Evolutionary conservation across 1,140 invertebrate species (phyloP), one percentile per base, ranked within the genome.

Genomic region (Formica selysi): DNA sequence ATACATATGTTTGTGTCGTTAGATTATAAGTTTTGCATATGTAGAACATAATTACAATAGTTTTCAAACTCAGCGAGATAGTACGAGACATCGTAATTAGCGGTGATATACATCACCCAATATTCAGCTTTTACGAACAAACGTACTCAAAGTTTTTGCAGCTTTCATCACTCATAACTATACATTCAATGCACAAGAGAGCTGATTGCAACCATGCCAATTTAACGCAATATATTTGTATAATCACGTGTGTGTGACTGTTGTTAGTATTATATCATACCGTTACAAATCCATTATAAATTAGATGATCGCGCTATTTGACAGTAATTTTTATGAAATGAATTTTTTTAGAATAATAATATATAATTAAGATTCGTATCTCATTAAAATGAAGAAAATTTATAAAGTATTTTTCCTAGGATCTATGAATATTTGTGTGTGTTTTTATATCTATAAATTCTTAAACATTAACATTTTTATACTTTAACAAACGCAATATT

Each of bases 91-190:
- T 41, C 29, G 26, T 62, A 78, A 78, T 78, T 65, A 78, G 29
- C 26, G 41, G n/a, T 48, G 29, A 65, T 65, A 65, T 67, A 32
- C 61, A 48, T 44, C 13, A 6, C 8, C 6, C 76, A 38, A 65
- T 78, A 41, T 48, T 44, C 26, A 64, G 76, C 48, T 81, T 71
- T 81, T 81, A 81, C 13, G 16, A 81, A 59, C 32, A 70, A 19
- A 13, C 51, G 10, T 26, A 22, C 6, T 29, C 11, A 32, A 41
- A n/a, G 13, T 70, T 70, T 48, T 48, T 51, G 38, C n/a, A 29
- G 13, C 36, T 59, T 38, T 81, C 61, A 36, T 48, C 76, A 61
- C 41, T 48, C 61, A 32, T 48, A 79, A 79, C 32, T 6, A 38
- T 38, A 62, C 41, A 44, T 57, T 4, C 44, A 59, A 59, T 79